phyloP scores from a whole-genome alignment of 23 tunicate genomes.

The Halocynthia roretzi region DNA sequence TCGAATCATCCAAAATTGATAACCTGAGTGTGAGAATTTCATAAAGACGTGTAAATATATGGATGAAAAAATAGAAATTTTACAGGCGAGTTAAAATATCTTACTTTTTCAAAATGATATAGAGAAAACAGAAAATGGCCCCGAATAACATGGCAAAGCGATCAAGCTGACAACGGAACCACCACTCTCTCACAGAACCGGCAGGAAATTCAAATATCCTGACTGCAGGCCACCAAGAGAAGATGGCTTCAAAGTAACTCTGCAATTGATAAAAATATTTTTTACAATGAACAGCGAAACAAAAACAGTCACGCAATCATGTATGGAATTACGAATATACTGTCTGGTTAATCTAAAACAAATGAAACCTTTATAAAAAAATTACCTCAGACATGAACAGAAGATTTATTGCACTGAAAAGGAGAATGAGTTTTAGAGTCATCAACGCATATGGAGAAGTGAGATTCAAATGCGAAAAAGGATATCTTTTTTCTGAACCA shows the following conservation, averaged over 20 bases:
- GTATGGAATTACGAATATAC: too few relatives aligned
- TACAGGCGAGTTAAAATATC: not conserved
- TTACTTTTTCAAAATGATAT: conserved; percentile 62
- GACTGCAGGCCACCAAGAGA: conserved; percentile 84
- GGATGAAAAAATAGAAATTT: not conserved
- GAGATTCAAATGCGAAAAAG: not conserved
- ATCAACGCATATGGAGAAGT: conserved; percentile 29
- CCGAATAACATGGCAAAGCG: conserved; percentile 74
- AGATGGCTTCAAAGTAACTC: conserved; percentile 38
- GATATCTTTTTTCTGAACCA: conserved; percentile 1
- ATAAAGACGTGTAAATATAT: not conserved
- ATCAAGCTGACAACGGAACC: conserved; percentile 70
- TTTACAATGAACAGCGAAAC: not conserved
- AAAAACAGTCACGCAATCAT: not conserved
- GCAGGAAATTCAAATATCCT: conserved; percentile 53
- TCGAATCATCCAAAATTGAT: conserved; percentile 62
- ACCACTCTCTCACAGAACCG: conserved; percentile 81
- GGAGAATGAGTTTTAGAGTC: conserved; percentile 32
- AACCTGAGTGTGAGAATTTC: conserved; percentile 7
- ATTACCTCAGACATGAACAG: conserved; percentile 40
- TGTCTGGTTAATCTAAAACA: too few relatives aligned
- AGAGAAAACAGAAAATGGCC: conserved; percentile 53
- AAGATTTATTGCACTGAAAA: conserved; percentile 19
- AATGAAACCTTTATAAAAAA: not conserved
- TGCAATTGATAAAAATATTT: conserved; percentile 4